Evolutionary conservation across 2,113 vertebrate species (phyloP).

Genomic region (Muscicapa adusta): DNA sequence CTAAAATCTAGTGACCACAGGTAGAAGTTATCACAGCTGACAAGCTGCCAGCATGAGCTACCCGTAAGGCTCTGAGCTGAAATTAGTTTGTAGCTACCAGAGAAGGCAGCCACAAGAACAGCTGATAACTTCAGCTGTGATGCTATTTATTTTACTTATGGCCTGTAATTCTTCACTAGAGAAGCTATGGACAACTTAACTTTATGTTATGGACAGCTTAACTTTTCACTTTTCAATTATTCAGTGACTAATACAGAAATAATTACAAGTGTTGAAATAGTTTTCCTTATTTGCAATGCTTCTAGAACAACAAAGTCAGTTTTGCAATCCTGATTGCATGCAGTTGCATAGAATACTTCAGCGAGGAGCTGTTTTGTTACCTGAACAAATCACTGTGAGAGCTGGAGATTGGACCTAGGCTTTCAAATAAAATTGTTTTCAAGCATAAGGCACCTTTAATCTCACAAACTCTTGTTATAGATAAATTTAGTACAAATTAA

Average conservation of each 20-base stretch:
- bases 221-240: not conserved
- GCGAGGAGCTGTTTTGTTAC: not conserved
- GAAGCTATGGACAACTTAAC: not conserved
- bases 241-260: conserved; percentile 20
- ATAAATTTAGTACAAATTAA: not conserved
- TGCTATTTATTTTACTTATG: not conserved
- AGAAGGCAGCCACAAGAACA: not conserved
- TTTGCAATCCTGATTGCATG: not conserved
- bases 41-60: not conserved
- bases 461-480: not conserved
- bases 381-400: not conserved
- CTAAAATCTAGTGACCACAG: not conserved
- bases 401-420: not conserved
- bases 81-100: not conserved
- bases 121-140: not conserved
- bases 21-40: not conserved
- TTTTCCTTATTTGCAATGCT: conserved; percentile 15
- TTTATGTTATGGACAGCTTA: not conserved
- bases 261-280: not conserved
- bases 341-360: not conserved
- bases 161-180: not conserved
- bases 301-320: not conserved
- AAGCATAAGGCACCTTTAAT: not conserved
- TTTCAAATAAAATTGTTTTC: not conserved
- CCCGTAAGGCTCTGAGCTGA: not conserved